A percentile compares a stretch with the other conserved stretches of the same genome.
These are phyloP conservation scores for Trichonephila inaurata DNA, from an alignment of 1,140 invertebrate genomes.

Conservation along the genomic window DNA sequence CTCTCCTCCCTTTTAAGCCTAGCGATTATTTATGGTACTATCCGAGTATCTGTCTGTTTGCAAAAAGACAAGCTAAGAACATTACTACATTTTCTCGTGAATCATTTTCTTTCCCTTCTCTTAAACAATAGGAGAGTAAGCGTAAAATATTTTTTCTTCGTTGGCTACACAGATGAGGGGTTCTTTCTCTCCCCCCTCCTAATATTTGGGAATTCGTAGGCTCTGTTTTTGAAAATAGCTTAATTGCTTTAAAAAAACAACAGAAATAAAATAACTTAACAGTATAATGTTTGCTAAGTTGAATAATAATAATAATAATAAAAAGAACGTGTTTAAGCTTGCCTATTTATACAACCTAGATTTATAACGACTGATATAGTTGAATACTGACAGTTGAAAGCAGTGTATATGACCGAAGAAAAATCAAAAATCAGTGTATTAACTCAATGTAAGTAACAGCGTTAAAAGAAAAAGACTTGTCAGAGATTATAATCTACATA, in stretches of 20 bases:
- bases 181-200: not conserved
- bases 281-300: too few species aligned
- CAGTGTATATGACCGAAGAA: too few species aligned
- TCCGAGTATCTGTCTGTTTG: not conserved
- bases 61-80: constrained; percentile 14
- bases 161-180: not conserved
- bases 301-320: too few species aligned
- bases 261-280: too few species aligned
- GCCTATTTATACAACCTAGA: too few species aligned
- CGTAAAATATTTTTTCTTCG: not conserved
- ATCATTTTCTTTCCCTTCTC: constrained; percentile 17
- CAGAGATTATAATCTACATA: too few species aligned
- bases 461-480: too few species aligned
- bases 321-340: too few species aligned
- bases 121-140: not conserved
- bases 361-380: too few species aligned
- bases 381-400: too few species aligned
- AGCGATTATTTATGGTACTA: constrained; percentile 3
- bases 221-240: not conserved
- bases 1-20: not conserved
- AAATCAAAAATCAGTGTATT: too few species aligned
- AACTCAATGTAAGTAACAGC: too few species aligned
- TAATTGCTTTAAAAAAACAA: not conserved
- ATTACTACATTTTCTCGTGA: constrained; percentile 28
- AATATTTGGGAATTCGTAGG: not conserved